Percentiles rank a stretch among this genome's conserved stretches.
phyloP scores from a whole-genome alignment of 2,113 vertebrate genomes.

The Corythoichthys haematopterus region DNA sequence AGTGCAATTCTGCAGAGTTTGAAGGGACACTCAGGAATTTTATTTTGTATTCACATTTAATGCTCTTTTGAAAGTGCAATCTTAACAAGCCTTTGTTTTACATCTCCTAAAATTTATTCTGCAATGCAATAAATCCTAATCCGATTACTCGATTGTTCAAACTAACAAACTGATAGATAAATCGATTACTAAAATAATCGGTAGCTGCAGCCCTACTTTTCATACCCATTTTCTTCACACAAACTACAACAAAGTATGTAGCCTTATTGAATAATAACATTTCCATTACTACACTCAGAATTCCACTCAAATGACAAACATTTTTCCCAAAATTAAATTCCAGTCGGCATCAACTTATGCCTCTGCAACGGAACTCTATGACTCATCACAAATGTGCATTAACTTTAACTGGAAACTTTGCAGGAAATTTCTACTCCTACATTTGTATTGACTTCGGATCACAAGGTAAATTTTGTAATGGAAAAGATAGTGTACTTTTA shows the following conservation, averaged over 20 bases:
- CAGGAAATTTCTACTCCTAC: not conserved
- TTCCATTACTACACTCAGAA: not conserved
- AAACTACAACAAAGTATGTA: not conserved
- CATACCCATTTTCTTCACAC: not conserved
- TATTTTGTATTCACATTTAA: too few relatives aligned
- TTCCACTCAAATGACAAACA: not conserved
- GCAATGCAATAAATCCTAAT: too few relatives aligned
- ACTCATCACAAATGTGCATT: constrained; percentile 24
- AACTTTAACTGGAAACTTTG: not conserved
- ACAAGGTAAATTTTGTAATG: not conserved
- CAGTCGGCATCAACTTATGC: not conserved
- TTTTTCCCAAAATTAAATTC: too few relatives aligned
- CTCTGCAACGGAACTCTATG: constrained; percentile 14
- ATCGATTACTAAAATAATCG: too few relatives aligned
- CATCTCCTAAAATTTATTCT: too few relatives aligned
- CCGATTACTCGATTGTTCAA: too few relatives aligned
- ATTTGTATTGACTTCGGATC: not conserved
- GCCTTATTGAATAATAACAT: not conserved
- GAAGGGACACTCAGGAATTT: too few relatives aligned
- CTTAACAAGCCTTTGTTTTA: too few relatives aligned
- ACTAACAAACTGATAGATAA: too few relatives aligned
- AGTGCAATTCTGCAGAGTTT: too few relatives aligned
- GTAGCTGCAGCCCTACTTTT: not conserved
- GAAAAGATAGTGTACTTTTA: not conserved
- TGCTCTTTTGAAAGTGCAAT: too few relatives aligned